Evolutionary conservation across 2,888 invertebrate genomes (phyloP), one percentile per base, ranked within the genome.

Genomic region (Spisula solida): DNA sequence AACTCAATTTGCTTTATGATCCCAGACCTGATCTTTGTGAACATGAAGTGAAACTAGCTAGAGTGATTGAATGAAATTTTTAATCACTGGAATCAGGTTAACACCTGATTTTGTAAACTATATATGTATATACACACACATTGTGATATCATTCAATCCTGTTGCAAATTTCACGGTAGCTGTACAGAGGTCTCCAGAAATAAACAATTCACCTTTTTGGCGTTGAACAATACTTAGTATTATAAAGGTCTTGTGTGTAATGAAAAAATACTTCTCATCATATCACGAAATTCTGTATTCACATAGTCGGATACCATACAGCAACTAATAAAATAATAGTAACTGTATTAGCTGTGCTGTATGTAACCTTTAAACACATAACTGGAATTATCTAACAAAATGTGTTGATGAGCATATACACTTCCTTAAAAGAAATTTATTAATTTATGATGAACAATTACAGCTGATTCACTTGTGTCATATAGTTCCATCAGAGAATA

Each of bases 401-500:
- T 66, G 12, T 25, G 10, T 66, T 66, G 60, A n/a, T 66, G 60
- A 10, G 25, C n/a, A 66, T 66, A 25, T 66, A 51, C 51, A 51
- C 51, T 16, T 41, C 41, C 8, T 51, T 51, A 51, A 51, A 8
- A 51, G 51, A 51, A 66, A 66, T 25, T 41, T 25, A 66, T 66
- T 66, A 5, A 25, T 25, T 25, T 66, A 25, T 66, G 10, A 66
- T 66, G 25, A 66, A 25, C 25, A 66, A 25, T n/a, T 12, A 8
- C 51, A 51, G 51, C 51, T 10, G 25, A 66, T 20, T 66, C 25
- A 66, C 60, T n/a, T 25, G 41, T 66, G 60, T 25, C 60, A 56
- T 20, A n/a, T n/a, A 66, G n/a, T 60, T 66, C 60, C n/a, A 66
- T 66, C 60, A 66, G 25, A 66, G 60, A 66, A 25, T 66, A 66